Conservation (phyloP, 1,140 invertebrate species). For the Harlomillsia oculata region DNA sequence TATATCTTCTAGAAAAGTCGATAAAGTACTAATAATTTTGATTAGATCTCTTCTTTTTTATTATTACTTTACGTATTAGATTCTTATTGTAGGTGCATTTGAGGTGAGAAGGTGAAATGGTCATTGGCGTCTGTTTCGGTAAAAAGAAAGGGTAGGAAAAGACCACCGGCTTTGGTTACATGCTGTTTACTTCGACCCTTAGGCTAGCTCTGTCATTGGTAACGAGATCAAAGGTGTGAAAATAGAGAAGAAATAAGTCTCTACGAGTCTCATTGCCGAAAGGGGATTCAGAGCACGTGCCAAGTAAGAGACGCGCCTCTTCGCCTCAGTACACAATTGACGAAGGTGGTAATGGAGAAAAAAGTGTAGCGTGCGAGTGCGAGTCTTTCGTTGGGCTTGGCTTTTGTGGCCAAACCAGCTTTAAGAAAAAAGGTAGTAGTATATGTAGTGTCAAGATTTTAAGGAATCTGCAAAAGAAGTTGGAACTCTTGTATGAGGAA, state of each 20-base stretch:
- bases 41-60: too few relatives aligned
- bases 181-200: too few relatives aligned
- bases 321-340: conserved; percentile 14
- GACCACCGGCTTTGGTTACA: too few relatives aligned
- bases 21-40: too few relatives aligned
- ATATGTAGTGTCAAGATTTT: too few relatives aligned
- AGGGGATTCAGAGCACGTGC: conserved; percentile 31
- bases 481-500: background rate
- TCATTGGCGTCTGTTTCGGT: too few relatives aligned
- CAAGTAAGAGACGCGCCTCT: conserved; percentile 14
- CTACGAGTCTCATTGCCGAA: conserved; percentile 10
- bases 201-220: too few relatives aligned
- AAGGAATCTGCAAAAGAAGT: background rate
- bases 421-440: conserved; percentile 11
- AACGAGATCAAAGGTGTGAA: conserved; percentile 13
- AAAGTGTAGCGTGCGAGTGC: background rate
- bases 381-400: conserved; percentile 4
- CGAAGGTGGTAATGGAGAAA: background rate
- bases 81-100: too few relatives aligned
- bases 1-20: too few relatives aligned
- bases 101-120: too few relatives aligned
- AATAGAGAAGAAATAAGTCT: conserved; percentile 6
- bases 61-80: too few relatives aligned
- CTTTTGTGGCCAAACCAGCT: conserved; percentile 16
- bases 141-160: too few relatives aligned